These are phyloP conservation scores for Pocota personata DNA, from an alignment of 2,888 invertebrate species.

Conservation along the genomic window DNA sequence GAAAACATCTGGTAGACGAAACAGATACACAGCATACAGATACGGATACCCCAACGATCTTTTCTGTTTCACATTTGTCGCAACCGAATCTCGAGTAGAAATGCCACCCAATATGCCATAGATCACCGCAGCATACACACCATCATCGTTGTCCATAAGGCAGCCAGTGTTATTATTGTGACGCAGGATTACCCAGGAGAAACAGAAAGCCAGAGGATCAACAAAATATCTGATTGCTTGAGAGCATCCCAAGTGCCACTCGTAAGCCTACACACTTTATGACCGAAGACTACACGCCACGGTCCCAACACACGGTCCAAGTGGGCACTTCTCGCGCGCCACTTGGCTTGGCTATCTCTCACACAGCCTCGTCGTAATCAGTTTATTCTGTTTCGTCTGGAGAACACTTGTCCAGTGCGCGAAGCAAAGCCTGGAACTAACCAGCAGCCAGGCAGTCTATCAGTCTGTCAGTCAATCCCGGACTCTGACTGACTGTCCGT, in stretches of 20 bases:
- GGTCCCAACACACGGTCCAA: constrained; percentile 64
- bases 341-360: constrained; percentile 34
- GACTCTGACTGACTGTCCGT: background rate
- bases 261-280: constrained; percentile 72
- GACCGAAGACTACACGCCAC: constrained; percentile 69
- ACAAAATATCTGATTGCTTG: constrained; percentile 71
- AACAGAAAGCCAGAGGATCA: constrained; percentile 60
- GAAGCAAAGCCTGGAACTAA: constrained; percentile 30
- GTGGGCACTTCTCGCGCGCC: constrained; percentile 68
- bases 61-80: constrained; percentile 36
- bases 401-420: constrained; percentile 51
- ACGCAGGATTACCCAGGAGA: constrained; percentile 72
- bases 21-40: background rate
- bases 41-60: background rate
- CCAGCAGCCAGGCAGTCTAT: constrained; percentile 67
- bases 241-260: constrained; percentile 64
- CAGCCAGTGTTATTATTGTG: constrained; percentile 60
- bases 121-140: constrained; percentile 26
- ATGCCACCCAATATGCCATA: constrained; percentile 68
- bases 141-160: background rate
- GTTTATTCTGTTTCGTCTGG: constrained; percentile 51
- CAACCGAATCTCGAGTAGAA: constrained; percentile 47
- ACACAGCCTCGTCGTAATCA: constrained; percentile 36
- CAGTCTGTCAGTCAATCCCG: constrained; percentile 48
- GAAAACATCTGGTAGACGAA: constrained; percentile 67